Conservation (phyloP, 2,797 vertebrate species). For the Karalla daura region DNA sequence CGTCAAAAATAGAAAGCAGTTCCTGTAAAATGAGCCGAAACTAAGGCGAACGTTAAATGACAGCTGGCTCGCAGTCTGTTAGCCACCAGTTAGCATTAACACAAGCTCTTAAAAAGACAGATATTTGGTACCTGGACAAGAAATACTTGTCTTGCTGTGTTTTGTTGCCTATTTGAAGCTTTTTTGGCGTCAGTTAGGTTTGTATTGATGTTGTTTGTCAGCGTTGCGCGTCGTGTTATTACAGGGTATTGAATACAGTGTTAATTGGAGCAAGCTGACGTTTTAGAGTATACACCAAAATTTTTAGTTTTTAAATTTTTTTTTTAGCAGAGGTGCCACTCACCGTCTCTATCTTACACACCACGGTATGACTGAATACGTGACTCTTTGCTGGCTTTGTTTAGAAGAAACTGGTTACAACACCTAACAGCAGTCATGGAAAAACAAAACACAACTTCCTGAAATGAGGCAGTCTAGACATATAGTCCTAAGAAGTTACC, state of each 20-base stretch:
- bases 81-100: constrained; percentile 49
- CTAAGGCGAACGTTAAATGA: constrained; percentile 39
- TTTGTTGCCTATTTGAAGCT: background rate
- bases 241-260: background rate
- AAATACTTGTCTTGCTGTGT: background rate
- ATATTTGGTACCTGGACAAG: constrained; percentile 2
- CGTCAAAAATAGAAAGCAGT: too few species aligned
- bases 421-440: constrained; percentile 11
- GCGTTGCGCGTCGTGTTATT: constrained; percentile 17
- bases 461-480: constrained; percentile 37
- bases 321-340: too few species aligned
- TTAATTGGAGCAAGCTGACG: constrained; percentile 4
- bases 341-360: background rate
- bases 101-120: constrained; percentile 11
- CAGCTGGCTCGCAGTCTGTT: constrained; percentile 53
- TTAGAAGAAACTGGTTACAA: background rate
- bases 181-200: background rate
- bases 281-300: background rate
- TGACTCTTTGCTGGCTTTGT: background rate
- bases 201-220: background rate
- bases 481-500: constrained; percentile 5
- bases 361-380: too few species aligned
- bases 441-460: constrained; percentile 57
- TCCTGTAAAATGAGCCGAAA: background rate
- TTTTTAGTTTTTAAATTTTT: background rate